phyloP scores from a whole-genome alignment of 2,888 invertebrate genomes.

The Limnephilus rhombicus region DNA sequence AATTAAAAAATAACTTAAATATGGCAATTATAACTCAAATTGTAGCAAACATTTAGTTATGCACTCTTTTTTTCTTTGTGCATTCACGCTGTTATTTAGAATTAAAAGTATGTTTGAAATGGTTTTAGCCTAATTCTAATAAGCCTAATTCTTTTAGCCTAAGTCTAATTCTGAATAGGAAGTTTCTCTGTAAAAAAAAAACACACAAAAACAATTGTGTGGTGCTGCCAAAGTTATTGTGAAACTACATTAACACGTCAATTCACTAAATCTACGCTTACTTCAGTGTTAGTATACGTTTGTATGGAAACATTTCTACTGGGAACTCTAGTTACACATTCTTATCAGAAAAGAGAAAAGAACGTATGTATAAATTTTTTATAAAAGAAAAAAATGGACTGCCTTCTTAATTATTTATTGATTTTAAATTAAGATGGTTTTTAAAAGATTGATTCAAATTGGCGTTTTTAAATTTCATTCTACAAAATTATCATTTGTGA shows the following conservation, averaged over 20 bases:
- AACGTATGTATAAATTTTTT: neutral
- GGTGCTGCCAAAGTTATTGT: neutral
- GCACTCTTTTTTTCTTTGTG: neutral
- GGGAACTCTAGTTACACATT: neutral
- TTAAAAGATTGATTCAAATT: neutral
- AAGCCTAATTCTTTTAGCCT: too few relatives aligned
- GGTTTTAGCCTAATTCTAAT: neutral
- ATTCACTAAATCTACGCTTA: slow-evolving; percentile 1
- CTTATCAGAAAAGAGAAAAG: neutral
- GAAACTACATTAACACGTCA: neutral
- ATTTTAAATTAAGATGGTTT: neutral
- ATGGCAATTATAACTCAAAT: too few relatives aligned
- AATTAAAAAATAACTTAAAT: neutral
- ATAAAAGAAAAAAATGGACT: neutral
- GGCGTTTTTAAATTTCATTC: neutral
- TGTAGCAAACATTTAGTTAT: neutral
- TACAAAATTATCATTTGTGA: neutral
- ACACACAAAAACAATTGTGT: neutral
- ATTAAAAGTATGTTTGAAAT: neutral
- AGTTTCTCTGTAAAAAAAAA: neutral
- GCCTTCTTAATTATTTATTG: neutral
- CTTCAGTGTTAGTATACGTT: neutral
- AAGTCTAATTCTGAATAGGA: neutral
- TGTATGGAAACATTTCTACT: neutral
- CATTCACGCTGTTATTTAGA: neutral